Conservation (phyloP, 2,888 invertebrate species). For the Chrysolina haemoptera region DNA sequence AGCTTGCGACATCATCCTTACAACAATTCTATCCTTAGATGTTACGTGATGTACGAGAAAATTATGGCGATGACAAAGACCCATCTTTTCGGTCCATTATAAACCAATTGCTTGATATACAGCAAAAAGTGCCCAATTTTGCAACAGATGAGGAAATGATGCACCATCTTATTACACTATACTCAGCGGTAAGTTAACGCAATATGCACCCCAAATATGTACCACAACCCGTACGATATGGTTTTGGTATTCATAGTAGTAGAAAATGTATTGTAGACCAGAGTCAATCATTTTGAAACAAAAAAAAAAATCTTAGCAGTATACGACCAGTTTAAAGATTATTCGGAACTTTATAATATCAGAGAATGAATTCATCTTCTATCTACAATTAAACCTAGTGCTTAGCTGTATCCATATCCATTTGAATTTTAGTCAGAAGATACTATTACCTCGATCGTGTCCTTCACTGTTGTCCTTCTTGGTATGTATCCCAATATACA, state of each 20-base stretch:
- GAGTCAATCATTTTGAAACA: no score
- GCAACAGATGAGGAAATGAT: conserved; percentile 56
- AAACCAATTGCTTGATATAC: conserved; percentile 55
- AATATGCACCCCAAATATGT: conserved; percentile 6
- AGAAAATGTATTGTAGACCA: no score
- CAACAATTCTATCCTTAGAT: background rate
- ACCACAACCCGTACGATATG: no score
- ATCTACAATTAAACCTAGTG: no score
- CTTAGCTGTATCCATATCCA: no score
- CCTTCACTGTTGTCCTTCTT: conserved; percentile 55
- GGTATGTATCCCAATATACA: conserved; percentile 62
- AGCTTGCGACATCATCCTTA: background rate
- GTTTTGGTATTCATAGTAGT: no score
- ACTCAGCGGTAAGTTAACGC: conserved; percentile 52
- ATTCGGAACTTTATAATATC: no score
- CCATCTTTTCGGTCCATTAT: conserved; percentile 46
- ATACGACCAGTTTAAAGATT: no score
- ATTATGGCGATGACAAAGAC: conserved; percentile 23
- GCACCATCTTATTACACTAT: conserved; percentile 57
- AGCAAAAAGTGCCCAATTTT: conserved; percentile 48
- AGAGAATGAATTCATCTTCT: no score
- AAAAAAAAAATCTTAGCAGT: no score
- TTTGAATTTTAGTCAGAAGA: conserved; percentile 59
- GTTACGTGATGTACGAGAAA: background rate
- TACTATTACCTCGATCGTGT: conserved; percentile 53